Conservation (phyloP, 2,797 vertebrate genomes). For the Telmatherina bonti region DNA sequence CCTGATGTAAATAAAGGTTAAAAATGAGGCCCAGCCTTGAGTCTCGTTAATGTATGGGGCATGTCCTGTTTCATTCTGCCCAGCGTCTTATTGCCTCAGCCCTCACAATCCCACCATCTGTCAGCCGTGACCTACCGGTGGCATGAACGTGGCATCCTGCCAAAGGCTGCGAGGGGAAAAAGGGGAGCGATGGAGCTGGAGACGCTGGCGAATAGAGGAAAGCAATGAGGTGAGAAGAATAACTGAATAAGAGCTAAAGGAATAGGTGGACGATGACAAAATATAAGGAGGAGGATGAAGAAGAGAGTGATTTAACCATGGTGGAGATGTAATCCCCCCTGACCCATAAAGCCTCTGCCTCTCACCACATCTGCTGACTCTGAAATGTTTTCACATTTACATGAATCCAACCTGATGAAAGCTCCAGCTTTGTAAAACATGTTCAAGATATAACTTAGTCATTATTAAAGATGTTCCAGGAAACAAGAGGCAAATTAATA, state of each 20-base stretch:
- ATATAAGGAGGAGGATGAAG: not conserved
- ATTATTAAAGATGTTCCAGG: conserved; percentile 6
- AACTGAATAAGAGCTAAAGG: conserved; percentile 7
- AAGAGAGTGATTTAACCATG: conserved; percentile 4
- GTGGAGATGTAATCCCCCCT: conserved; percentile 47
- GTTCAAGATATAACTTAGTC: not conserved
- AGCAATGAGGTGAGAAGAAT: not conserved
- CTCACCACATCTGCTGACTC: conserved; percentile 47
- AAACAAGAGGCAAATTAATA: not conserved
- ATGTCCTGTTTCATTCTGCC: conserved; percentile 53
- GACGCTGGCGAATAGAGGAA: not conserved
- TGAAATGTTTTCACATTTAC: conserved; percentile 35
- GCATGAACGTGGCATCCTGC: conserved; percentile 44
- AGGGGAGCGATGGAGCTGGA: not conserved
- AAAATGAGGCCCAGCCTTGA: conserved; percentile 43
- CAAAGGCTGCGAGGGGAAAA: conserved; percentile 30
- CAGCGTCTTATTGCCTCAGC: conserved; percentile 42
- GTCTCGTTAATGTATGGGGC: conserved; percentile 45
- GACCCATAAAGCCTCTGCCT: conserved; percentile 27
- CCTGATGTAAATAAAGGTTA: conserved; percentile 48
- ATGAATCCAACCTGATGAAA: conserved; percentile 19
- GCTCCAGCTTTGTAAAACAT: not conserved
- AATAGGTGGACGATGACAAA: conserved; percentile 8
- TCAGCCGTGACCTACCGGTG: conserved; percentile 59
- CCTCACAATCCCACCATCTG: conserved; percentile 54